A percentile compares a stretch with the other conserved stretches of the same genome.
phyloP scores from a whole-genome alignment of 2,797 vertebrate genomes.

The Falco novaeseelandiae region DNA sequence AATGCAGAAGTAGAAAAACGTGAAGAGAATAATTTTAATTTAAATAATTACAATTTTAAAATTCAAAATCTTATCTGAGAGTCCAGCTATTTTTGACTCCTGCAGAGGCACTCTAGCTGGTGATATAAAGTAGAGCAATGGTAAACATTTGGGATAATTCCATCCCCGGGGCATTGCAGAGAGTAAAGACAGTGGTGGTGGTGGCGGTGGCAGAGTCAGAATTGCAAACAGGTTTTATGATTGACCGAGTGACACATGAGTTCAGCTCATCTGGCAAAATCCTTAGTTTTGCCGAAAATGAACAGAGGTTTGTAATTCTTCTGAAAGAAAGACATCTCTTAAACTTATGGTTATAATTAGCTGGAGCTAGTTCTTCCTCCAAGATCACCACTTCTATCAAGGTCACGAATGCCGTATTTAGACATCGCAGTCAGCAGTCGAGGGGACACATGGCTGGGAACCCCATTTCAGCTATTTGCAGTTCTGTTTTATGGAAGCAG shows the following conservation, averaged over 20 bases:
- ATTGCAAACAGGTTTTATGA: neutral
- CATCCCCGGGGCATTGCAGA: neutral
- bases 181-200: neutral
- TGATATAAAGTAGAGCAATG: neutral
- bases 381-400: neutral
- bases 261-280: neutral
- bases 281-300: neutral
- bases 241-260: neutral
- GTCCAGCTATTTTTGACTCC: neutral
- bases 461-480: neutral
- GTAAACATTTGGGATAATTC: neutral
- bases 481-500: neutral
- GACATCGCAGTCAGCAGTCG: neutral
- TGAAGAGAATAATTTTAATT: constrained; percentile 2
- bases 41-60: neutral
- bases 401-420: neutral
- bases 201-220: neutral
- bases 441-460: neutral
- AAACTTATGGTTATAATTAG: neutral
- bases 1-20: neutral
- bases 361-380: neutral
- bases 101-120: neutral
- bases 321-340: neutral
- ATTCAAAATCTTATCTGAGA: neutral
- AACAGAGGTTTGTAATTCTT: neutral